Evolutionary conservation across 2,113 vertebrate species (phyloP), one percentile per base, ranked within the genome.

Genomic region (Dipodomys stephensi): DNA sequence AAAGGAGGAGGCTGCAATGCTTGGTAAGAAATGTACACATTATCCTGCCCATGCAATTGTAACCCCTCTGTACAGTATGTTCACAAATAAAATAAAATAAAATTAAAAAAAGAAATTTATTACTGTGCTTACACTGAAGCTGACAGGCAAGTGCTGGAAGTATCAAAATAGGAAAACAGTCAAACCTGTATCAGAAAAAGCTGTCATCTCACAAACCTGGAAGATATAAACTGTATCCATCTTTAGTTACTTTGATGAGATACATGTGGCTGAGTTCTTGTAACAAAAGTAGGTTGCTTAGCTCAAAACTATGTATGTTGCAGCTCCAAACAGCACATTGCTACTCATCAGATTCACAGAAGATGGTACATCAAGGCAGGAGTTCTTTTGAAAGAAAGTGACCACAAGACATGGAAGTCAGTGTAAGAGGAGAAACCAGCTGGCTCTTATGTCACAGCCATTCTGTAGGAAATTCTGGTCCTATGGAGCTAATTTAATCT

Each of bases 391-490:
- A 27, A 22, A 64, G 9, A 49, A 12, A 2, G 28, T 32, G 60
- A n/a, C 23, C 4, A 32, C 7, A 57, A 72, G 1, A 20, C 15
- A 7, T 27, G 7, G 23, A 27, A 32, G n/a, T 6, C 30, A 3
- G 5, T 6, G 8, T 18, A 22, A 28, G 4, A 10, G 49, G 23
- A 35, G 5, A 2, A 1, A 1, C 25, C 23, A 2, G 1, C 7
- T 28, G 12, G n/a, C 23, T 73, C 49, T 62, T 72, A 23, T 4
- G 53, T 57, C 12, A 57, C 53, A 57, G 15, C 53, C 53, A 57
- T 57, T 57, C 12, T 16, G 1, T 57, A 57, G 12, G 15, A 57
- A 57, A 57, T 57, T 57, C 53, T 57, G 7, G 4, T 60, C 19
- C 13, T 28, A 10, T 49, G 30, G 30, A 72, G 1, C 7, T 39